Evolutionary conservation across 2,113 vertebrate species (phyloP).

Genomic region (Jacana jacana): DNA sequence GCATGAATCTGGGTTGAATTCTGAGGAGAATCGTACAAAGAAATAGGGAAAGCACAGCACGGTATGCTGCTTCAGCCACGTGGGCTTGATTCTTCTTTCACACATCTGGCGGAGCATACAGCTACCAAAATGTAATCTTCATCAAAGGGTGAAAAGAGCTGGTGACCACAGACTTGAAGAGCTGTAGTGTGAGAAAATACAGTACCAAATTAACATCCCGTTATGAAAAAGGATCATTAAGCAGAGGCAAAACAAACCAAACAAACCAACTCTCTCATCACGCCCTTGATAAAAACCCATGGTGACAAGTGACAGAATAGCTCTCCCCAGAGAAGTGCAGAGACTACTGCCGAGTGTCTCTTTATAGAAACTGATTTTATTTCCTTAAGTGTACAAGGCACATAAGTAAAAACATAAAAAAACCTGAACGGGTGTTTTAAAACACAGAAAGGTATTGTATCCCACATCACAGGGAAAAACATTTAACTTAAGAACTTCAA

Average conservation of each 20-base stretch:
- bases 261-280: not conserved
- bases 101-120: not conserved
- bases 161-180: not conserved
- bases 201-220: not conserved
- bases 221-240: not conserved
- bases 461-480: not conserved
- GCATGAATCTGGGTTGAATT: not conserved
- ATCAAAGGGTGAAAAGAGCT: not conserved
- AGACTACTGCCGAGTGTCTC: not conserved
- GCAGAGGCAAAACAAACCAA: not conserved
- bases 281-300: not conserved
- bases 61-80: not conserved
- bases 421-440: rapidly evolving
- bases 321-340: not conserved
- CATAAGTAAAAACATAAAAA: not conserved
- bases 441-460: not conserved
- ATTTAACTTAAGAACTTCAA: not conserved
- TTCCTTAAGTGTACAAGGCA: not conserved
- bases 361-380: not conserved
- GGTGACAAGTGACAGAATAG: not conserved
- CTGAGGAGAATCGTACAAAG: not conserved
- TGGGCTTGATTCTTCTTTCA: not conserved
- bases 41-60: not conserved
- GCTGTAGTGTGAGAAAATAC: not conserved
- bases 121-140: not conserved